Evolutionary conservation across 2,113 vertebrate species (phyloP), one percentile per base, ranked within the genome.

Genomic region (Thryonomys swinderianus): DNA sequence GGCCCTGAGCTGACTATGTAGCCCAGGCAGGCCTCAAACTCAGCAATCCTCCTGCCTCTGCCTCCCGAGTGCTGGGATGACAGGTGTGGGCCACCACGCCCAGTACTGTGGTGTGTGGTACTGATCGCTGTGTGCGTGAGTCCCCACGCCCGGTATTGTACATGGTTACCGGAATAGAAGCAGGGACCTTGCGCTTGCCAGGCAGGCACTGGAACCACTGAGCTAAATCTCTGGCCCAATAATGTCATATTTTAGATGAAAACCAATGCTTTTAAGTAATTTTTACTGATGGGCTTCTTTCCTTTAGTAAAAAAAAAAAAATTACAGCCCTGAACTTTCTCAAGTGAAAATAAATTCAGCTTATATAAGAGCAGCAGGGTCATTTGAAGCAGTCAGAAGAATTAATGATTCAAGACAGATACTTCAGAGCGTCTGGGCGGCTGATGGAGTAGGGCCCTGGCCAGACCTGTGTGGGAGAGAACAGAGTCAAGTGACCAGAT

Each of bases 291-390:
- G 17, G 6, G 21, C 27, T 34, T 23, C 62, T 76, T 96, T 95
- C 48, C 91, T 86, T 62, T 87, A 84, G 80, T 78, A 85, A 87
- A 85, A 85, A n/a, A 85, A 87, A 85, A 85, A n/a, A 96, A 94
- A 93, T 87, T 80, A 88, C 9, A 81, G 55, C 27, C 18, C 83
- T 67, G 53, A 82, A 87, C n/a, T 80, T 90, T 92, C 30, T 95
- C 79, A 89, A 96, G 74, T 93, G 95, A 95, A 96, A 94, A 85
- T 95, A 86, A 94, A 69, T 97, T 93, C 66, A 81, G 86, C 48
- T 95, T 95, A 93, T 66, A 78, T 34, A 90, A 67, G 48, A 57
- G 73, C 67, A 34, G 74, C 55, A 25, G 74, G 95, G 80, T 94
- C 42, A 20, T 95, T 96, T 91, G 91, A 96, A 95, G 80, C 40